Conservation (phyloP, 1,140 invertebrate genomes). For the Medauroidea extradentata region DNA sequence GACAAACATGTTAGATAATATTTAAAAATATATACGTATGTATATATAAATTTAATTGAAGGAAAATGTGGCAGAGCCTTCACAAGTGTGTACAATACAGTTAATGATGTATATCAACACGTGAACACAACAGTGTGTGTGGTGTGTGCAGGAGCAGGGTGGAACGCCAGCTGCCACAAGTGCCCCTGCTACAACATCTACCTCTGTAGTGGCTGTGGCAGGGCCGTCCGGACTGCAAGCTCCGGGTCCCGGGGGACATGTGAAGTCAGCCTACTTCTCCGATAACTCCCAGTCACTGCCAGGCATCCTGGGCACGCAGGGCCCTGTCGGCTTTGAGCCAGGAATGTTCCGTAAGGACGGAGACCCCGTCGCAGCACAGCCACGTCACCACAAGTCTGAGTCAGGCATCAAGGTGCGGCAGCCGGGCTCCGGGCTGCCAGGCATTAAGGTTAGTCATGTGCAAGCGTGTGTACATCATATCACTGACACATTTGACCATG, state of each 20-base stretch:
- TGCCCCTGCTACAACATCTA: neutral
- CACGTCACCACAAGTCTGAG: conserved; percentile 31
- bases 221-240: neutral
- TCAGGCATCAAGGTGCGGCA: neutral
- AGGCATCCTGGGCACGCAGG: conserved; percentile 52
- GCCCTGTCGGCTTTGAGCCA: conserved; percentile 70
- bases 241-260: conserved; percentile 24
- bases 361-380: conserved; percentile 14
- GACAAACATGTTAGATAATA: too few relatives aligned
- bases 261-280: conserved; percentile 67
- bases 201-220: neutral
- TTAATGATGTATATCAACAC: too few relatives aligned
- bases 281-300: conserved; percentile 71
- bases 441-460: too few relatives aligned
- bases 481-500: too few relatives aligned
- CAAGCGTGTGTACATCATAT: too few relatives aligned
- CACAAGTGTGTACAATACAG: too few relatives aligned
- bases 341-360: conserved; percentile 67
- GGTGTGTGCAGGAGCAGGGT: too few relatives aligned
- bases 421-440: too few relatives aligned
- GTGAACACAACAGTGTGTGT: too few relatives aligned
- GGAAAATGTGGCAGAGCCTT: too few relatives aligned
- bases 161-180: neutral
- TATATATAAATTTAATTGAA: too few relatives aligned
- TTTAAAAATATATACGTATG: too few relatives aligned